phyloP scores from a whole-genome alignment of 2,797 vertebrate species.

The Pantherophis alleghaniensis region DNA sequence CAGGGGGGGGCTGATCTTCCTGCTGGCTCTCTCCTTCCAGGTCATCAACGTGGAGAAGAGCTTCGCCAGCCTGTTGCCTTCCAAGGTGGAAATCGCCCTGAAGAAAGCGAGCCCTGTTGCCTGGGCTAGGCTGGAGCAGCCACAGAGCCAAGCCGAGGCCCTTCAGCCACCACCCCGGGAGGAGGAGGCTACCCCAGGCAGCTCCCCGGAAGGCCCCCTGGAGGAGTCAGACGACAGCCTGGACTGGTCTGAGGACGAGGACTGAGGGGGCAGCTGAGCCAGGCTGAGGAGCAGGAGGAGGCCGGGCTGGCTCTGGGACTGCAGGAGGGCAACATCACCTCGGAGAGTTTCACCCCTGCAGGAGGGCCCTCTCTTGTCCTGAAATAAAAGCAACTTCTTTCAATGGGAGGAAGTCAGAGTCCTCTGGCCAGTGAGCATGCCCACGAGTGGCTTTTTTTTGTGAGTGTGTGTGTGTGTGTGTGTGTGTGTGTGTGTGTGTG shows the following conservation, averaged over 20 bases:
- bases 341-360: background rate
- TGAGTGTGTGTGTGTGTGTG: background rate
- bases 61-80: slow-evolving; percentile 83
- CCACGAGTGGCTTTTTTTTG: background rate
- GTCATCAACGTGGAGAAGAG: slow-evolving; percentile 80
- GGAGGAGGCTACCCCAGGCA: background rate
- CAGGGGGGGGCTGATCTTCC: background rate
- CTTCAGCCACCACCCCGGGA: slow-evolving; percentile 10
- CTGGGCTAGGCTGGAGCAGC: slow-evolving; percentile 91
- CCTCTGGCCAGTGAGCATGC: background rate
- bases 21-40: slow-evolving; percentile 61
- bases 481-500: too few species aligned
- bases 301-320: background rate
- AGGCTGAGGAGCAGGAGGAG: background rate
- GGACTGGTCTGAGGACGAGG: slow-evolving; percentile 74
- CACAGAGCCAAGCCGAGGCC: slow-evolving; percentile 25
- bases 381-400: background rate
- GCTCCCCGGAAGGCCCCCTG: slow-evolving; percentile 19
- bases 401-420: background rate
- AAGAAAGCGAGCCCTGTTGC: slow-evolving; percentile 79
- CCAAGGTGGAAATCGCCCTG: slow-evolving; percentile 89
- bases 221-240: slow-evolving; percentile 73
- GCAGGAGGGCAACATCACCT: background rate
- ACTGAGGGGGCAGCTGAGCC: slow-evolving; percentile 34
- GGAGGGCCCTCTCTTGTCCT: background rate